A percentile compares a stretch with the other conserved stretches of the same genome.
Evolutionary conservation across 1,140 invertebrate genomes (phyloP).

Genomic region (Pinna nobilis): DNA sequence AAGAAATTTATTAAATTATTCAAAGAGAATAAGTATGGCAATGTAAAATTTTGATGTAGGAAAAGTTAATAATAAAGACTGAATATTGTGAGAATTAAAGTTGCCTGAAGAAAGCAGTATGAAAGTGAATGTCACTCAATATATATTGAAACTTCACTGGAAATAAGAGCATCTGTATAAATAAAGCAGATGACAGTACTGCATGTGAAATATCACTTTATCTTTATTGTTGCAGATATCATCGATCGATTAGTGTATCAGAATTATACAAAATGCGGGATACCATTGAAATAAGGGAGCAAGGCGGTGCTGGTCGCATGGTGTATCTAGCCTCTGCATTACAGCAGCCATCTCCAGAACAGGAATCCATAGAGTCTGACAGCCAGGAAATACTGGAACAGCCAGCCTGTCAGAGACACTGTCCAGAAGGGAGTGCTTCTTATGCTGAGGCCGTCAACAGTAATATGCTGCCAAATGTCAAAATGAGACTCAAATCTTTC

Average conservation of each 20-base stretch:
- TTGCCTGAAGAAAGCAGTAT: too few relatives aligned
- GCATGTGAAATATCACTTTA: background rate
- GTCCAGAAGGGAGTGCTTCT: constrained; percentile 63
- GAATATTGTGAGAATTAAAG: too few relatives aligned
- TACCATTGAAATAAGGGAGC: constrained; percentile 83
- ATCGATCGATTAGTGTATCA: constrained; percentile 85
- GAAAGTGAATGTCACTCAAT: too few relatives aligned
- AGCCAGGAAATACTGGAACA: constrained; percentile 66
- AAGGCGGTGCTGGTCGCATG: constrained; percentile 81
- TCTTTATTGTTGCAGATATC: constrained; percentile 72
- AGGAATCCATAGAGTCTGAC: constrained; percentile 9
- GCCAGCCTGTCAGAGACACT: constrained; percentile 75
- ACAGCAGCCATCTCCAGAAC: background rate
- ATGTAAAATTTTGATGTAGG: too few relatives aligned
- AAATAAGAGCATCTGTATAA: too few relatives aligned
- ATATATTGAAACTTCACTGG: too few relatives aligned
- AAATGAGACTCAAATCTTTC: constrained; percentile 81
- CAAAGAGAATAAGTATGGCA: too few relatives aligned
- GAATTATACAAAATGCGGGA: constrained; percentile 89
- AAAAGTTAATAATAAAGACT: too few relatives aligned
- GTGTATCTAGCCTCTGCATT: constrained; percentile 75
- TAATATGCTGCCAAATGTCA: constrained; percentile 82
- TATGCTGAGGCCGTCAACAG: constrained; percentile 67
- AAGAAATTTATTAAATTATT: too few relatives aligned
- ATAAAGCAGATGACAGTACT: too few relatives aligned